Evolutionary conservation across 1,140 invertebrate species (phyloP).

Genomic region (Himalopsyche phryganea): DNA sequence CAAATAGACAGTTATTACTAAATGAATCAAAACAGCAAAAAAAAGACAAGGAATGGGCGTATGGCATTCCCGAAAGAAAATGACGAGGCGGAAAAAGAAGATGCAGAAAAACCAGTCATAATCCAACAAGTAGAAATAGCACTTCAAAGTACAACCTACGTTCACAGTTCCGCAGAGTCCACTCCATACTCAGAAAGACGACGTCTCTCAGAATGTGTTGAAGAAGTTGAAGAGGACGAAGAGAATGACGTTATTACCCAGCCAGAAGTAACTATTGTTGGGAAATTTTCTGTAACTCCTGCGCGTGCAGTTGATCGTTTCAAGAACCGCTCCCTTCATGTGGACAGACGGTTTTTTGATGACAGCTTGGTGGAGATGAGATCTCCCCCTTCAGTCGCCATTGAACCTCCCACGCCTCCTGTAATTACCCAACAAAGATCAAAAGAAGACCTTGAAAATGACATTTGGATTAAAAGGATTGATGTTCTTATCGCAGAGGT

Average conservation of each 20-base stretch:
- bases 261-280: conserved; percentile 9
- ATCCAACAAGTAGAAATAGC: neutral
- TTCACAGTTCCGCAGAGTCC: conserved; percentile 34
- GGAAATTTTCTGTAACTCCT: conserved; percentile 29
- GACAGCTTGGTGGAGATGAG: conserved; percentile 75
- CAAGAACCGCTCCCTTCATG: conserved; percentile 56
- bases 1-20: neutral
- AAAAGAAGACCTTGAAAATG: conserved; percentile 54
- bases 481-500: conserved; percentile 17
- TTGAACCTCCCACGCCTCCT: conserved; percentile 41
- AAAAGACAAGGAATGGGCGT: neutral
- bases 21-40: conserved; percentile 11
- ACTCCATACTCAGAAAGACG: conserved; percentile 60
- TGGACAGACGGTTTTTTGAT: conserved; percentile 77
- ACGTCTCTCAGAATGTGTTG: conserved; percentile 74
- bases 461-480: conserved; percentile 65
- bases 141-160: conserved; percentile 37
- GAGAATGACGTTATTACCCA: conserved; percentile 59
- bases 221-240: conserved; percentile 79
- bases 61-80: neutral
- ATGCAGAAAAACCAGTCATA: neutral
- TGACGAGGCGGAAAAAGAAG: conserved; percentile 9
- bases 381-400: conserved; percentile 59
- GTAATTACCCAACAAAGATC: neutral
- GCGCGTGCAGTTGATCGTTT: conserved; percentile 40